These are phyloP conservation scores for Callorhinus ursinus DNA, from an alignment of 2,113 vertebrate genomes.

Conservation along the genomic window DNA sequence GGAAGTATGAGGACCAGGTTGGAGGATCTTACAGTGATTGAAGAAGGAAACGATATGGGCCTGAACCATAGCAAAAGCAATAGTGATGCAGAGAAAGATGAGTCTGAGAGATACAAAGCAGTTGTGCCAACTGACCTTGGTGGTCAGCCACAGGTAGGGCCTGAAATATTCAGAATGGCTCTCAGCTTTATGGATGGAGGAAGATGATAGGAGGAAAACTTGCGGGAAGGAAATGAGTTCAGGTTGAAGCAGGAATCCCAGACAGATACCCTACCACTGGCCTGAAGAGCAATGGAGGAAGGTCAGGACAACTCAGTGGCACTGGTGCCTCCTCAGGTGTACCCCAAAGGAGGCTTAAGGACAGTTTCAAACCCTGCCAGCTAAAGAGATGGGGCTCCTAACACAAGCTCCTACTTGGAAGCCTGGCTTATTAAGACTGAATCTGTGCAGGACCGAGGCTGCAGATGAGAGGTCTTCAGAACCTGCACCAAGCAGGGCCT, in stretches of 20 bases:
- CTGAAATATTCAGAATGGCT: background rate
- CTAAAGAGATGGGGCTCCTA: background rate
- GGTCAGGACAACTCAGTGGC: background rate
- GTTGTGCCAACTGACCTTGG: background rate
- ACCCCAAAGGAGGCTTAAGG: background rate
- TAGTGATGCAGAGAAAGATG: background rate
- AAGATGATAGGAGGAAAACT: background rate
- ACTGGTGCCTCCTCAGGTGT: background rate
- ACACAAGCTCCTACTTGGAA: conserved; percentile 6
- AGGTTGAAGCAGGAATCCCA: background rate
- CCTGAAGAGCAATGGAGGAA: background rate
- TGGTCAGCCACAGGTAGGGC: background rate
- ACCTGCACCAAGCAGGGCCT: conserved; percentile 74
- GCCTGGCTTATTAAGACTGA: conserved; percentile 40
- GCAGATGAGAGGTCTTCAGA: conserved; percentile 73
- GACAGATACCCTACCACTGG: background rate
- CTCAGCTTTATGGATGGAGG: background rate
- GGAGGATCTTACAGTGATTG: background rate
- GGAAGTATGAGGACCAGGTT: background rate
- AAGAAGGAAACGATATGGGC: background rate
- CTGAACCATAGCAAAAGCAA: background rate
- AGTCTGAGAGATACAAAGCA: background rate
- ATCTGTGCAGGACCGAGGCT: conserved; percentile 48
- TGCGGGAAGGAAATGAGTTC: background rate
- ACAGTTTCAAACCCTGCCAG: background rate